Base-by-base conservation (phyloP, 2,888 invertebrate species). In the Meteorus colon region DNA sequence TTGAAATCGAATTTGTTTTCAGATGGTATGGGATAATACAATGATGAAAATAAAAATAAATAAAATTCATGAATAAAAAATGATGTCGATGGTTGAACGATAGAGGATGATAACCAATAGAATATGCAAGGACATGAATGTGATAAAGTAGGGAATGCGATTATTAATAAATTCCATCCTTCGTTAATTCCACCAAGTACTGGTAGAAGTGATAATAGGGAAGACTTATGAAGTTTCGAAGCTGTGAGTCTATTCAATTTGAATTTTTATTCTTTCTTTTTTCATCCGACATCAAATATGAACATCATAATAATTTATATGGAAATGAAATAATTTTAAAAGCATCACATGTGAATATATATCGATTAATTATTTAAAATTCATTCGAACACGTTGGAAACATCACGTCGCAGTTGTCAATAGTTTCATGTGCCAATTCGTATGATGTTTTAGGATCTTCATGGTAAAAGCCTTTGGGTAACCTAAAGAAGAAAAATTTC, bases 381-480 rank as follows among this genome's bases (percentile, higher is more conserved):
- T 77, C 73, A 75, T 81, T 81, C n/a, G 83, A 82, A 84, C 92
- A 92, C 34, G 89, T 90, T 0, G 91, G 90, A 78, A 91, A 92
- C 41, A 88, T 81, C 24, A 79, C 76, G 1, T 85, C 81, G 78
- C 92, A 93, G 80, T 92, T 89, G 10, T 89, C 87, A 0, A 81
- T 81, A 2, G 81, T 77, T 3, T 82, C 81, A 79, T 92, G 91
- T 1, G 92, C 92, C 63, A 81, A 84, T 76, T 92, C 92, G 77
- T 92, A 93, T 27, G 90, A 90, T 59, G 84, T 90, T 81, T 90
- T 90, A 2, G 90, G 86, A 69, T 91, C 90, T 2, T 86, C 81
- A n/a, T 88, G 84, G 70, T 90, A 90, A 8, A 86, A 86, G 31
- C 91, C 91, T 83, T 90, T 90, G 4, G 92, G 92, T 81, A 92